Evolutionary conservation across 2,113 vertebrate species (phyloP).

Genomic region (Tylochromis polylepis): DNA sequence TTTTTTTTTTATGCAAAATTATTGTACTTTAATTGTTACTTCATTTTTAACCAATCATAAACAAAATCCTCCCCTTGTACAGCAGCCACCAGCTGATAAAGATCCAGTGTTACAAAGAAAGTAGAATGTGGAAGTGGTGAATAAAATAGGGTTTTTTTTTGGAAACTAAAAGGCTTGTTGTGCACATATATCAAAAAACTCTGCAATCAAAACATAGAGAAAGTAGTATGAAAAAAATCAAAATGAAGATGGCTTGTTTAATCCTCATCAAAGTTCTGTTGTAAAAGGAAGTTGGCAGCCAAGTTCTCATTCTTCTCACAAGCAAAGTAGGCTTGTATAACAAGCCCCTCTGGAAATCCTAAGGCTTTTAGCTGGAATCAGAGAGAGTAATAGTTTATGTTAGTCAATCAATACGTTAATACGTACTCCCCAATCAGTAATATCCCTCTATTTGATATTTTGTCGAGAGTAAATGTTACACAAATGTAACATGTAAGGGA

Average conservation of each 20-base stretch:
- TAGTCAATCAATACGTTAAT: not conserved
- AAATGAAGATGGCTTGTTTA: constrained; percentile 73
- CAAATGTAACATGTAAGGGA: not conserved
- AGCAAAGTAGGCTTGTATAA: constrained; percentile 96
- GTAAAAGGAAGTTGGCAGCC: constrained; percentile 98
- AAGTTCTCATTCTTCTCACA: constrained; percentile 98
- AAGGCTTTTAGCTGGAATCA: constrained; percentile 89
- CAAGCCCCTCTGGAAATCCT: constrained; percentile 97
- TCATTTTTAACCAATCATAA: constrained; percentile 65
- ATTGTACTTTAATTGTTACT: constrained; percentile 45
- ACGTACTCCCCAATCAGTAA: not conserved
- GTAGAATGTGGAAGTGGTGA: constrained; percentile 50
- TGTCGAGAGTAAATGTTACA: not conserved
- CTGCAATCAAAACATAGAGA: constrained; percentile 46
- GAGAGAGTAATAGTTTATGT: not conserved
- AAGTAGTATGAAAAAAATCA: constrained; percentile 25
- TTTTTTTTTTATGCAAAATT: constrained; percentile 73
- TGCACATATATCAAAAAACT: constrained; percentile 56
- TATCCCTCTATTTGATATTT: not conserved
- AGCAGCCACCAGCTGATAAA: constrained; percentile 51
- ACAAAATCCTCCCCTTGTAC: constrained; percentile 16
- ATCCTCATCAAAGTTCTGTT: constrained; percentile 97
- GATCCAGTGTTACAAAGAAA: constrained; percentile 79
- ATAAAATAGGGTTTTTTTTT: not conserved
- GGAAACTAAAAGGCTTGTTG: constrained; percentile 66